These are phyloP conservation scores for Conomelus anceps DNA, from an alignment of 2,888 invertebrate genomes.

Conservation along the genomic window DNA sequence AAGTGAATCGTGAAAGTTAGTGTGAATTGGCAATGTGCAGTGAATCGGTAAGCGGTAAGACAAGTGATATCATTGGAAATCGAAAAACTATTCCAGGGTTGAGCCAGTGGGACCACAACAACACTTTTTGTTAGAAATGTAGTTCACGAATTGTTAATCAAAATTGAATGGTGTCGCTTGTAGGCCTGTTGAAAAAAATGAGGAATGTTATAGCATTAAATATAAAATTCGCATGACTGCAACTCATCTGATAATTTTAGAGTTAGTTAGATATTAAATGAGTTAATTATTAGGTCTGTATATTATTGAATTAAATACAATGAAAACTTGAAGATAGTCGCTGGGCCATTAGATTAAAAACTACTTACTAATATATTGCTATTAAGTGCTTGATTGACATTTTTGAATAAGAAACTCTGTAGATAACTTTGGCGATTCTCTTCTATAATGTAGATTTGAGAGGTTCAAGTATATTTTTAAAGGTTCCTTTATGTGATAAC, in stretches of 20 bases:
- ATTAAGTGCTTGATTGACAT: constrained; percentile 1
- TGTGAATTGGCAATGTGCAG: too few species aligned
- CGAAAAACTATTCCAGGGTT: not conserved
- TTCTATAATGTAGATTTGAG: not conserved
- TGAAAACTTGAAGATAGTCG: constrained; percentile 1
- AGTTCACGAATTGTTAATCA: not conserved
- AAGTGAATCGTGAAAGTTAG: not conserved
- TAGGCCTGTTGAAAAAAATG: not conserved
- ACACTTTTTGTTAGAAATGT: not conserved
- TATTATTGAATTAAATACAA: not conserved
- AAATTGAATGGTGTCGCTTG: not conserved
- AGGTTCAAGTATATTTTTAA: constrained; percentile 1
- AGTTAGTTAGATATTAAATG: not conserved
- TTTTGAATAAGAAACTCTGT: not conserved
- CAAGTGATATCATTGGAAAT: not conserved
- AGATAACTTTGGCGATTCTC: constrained; percentile 6
- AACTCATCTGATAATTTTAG: not conserved
- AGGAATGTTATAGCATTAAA: not conserved
- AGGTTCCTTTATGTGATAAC: constrained; percentile 9
- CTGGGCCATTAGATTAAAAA: constrained; percentile 4
- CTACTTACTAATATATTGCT: not conserved
- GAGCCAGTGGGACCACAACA: not conserved
- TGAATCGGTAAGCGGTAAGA: not conserved
- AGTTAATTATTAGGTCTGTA: not conserved
- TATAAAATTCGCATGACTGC: not conserved